Percentiles rank a stretch among this genome's conserved stretches.
Conservation (phyloP, 2,888 invertebrate species). For the Xanthorhoe designata region DNA sequence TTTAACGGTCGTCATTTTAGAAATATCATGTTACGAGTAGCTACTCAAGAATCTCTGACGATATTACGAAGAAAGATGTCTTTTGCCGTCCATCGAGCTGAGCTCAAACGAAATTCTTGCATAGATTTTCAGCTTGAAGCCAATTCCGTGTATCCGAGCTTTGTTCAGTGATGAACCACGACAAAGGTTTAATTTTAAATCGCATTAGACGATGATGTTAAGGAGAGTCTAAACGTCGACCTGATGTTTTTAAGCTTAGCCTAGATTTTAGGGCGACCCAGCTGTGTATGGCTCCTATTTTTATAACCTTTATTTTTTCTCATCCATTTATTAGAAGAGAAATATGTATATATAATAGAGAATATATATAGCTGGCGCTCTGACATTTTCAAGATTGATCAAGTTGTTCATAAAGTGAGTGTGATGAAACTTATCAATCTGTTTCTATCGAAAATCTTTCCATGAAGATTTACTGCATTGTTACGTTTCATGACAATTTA, state of each 20-base stretch:
- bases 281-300: too few species aligned
- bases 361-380: neutral
- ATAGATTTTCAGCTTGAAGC: slow-evolving; percentile 25
- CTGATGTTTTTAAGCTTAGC: too few species aligned
- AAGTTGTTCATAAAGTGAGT: neutral
- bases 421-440: neutral
- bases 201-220: neutral
- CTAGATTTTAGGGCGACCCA: too few species aligned
- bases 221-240: neutral
- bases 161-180: slow-evolving; percentile 32
- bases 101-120: slow-evolving; percentile 30
- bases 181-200: slow-evolving; percentile 7
- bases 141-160: slow-evolving; percentile 20
- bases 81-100: slow-evolving; percentile 42
- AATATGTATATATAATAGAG: neutral
- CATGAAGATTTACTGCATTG: neutral
- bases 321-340: neutral
- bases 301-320: too few species aligned
- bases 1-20: neutral
- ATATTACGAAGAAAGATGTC: slow-evolving; percentile 49
- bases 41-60: slow-evolving; percentile 22
- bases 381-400: neutral
- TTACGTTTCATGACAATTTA: neutral
- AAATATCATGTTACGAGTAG: neutral
- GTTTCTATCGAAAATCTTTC: neutral